A percentile compares a stretch with the other conserved stretches of the same genome.
Conservation (phyloP, 2,797 vertebrate genomes). For the Leuciscus waleckii region DNA sequence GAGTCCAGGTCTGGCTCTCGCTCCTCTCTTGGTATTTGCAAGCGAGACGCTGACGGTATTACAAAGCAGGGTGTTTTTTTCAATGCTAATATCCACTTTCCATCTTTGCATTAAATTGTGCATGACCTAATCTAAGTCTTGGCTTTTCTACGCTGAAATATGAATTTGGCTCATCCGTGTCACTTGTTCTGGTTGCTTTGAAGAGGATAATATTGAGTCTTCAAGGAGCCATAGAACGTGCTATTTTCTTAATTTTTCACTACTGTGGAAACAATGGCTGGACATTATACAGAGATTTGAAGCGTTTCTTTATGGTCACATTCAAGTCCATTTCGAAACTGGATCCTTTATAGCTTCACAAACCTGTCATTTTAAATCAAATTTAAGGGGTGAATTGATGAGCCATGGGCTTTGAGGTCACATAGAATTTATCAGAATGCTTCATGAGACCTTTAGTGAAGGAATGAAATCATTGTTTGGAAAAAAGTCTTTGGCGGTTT, state of each 20-base stretch:
- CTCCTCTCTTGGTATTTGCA: conserved; percentile 56
- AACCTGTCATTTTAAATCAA: conserved; percentile 40
- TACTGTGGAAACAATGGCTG: conserved; percentile 51
- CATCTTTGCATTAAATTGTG: conserved; percentile 66
- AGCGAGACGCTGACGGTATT: conserved; percentile 50
- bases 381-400: conserved; percentile 14
- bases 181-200: conserved; percentile 54
- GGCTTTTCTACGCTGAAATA: conserved; percentile 59
- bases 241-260: conserved; percentile 44
- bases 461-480: conserved; percentile 18
- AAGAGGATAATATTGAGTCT: conserved; percentile 51
- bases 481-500: neutral
- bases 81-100: conserved; percentile 65
- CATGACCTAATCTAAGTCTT: conserved; percentile 66
- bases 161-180: conserved; percentile 58
- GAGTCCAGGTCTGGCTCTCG: conserved; percentile 61
- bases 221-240: conserved; percentile 49
- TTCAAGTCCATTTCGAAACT: conserved; percentile 42
- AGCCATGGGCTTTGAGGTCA: conserved; percentile 11
- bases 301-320: conserved; percentile 36
- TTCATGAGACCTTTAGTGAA: conserved; percentile 14
- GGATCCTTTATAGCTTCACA: conserved; percentile 43
- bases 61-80: conserved; percentile 59
- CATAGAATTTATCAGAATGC: conserved; percentile 11
- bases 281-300: conserved; percentile 23